Base-by-base conservation (phyloP, 2,113 vertebrate genomes). In the Eclectus roratus region DNA sequence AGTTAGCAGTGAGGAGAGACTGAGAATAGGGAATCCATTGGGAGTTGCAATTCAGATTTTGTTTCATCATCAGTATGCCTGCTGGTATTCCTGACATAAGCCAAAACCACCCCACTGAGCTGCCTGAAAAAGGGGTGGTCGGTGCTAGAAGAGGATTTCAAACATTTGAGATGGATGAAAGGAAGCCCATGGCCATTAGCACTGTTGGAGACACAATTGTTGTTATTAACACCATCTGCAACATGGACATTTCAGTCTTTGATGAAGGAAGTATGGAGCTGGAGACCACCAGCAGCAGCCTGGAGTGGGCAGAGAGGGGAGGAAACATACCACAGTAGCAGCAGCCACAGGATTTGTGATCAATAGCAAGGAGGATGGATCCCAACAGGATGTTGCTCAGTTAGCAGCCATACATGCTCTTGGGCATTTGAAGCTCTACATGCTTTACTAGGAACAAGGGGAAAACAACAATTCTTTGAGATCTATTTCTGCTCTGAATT, bases 221-320 rank as follows among this genome's bases (percentile, higher is more conserved):
- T 88, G 63, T 96, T 95, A 96, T 97, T 93, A 96, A 91, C 90
- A 95, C 93, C 94, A 94, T 96, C 92, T 96, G 95, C 28, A 6
- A 90, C 77, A 41, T 33, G 92, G 93, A 78, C 90, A 86, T 80
- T 83, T 92, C 0, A 1, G 72, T 60, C 88, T 96, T 92, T 96
- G 92, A 96, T 94, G 90, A 86, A 91, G 94, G 43, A 83, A 92
- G 60, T 35, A 94, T 65, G 65, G 68, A 86, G 86, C 44, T 91
- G 56, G 85, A 93, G 95, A 95, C 90, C 94, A 96, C 90, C 93
- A 95, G 82, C 82, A 93, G 90, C 92, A 94, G 94, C 72, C 61
- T 86, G 60, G 47, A 86, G 90, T 94, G 88, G 92, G 85, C 72
- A 85, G 92, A 92, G 61, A 0, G 0, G 72, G 61, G 69, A 96